Evolutionary conservation across 2,113 vertebrate species (phyloP).

Genomic region (Thomomys bottae): DNA sequence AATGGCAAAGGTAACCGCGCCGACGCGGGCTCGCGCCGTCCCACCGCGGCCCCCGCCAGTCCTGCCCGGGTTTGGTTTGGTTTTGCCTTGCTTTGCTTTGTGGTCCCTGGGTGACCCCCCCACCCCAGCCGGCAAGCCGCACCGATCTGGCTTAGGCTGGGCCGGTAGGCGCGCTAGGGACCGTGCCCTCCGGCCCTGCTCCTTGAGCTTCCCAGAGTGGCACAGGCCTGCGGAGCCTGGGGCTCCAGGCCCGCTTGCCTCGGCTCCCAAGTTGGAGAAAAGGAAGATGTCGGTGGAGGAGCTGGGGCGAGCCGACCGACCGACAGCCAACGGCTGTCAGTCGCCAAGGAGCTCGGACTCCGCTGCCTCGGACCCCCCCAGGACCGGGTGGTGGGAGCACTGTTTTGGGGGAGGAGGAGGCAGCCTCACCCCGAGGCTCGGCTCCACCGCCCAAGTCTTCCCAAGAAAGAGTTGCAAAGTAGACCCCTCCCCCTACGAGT

Average conservation of each 20-base stretch:
- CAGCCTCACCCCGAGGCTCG: neutral
- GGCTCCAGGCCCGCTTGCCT: neutral
- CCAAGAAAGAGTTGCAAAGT: constrained; percentile 59
- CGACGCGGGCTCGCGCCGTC: neutral
- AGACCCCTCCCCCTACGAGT: neutral
- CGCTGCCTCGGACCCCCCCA: neutral
- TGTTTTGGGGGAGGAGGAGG: neutral
- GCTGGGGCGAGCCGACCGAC: neutral
- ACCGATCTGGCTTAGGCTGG: neutral
- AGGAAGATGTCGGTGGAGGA: neutral
- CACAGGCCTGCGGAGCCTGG: constrained; percentile 32
- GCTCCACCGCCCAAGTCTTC: neutral
- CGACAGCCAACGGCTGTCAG: neutral
- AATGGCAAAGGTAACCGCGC: constrained; percentile 93
- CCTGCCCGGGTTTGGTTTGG: neutral
- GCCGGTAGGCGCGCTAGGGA: neutral
- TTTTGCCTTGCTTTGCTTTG: no score
- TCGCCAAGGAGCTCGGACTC: neutral
- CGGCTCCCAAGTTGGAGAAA: neutral
- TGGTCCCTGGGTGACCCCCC: neutral
- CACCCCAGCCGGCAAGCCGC: neutral
- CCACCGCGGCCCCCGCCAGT: neutral
- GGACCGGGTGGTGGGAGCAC: constrained; percentile 10
- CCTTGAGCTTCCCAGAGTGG: neutral
- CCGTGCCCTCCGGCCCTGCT: neutral